These are phyloP conservation scores for Dilophus febrilis DNA, from an alignment of 2,888 invertebrate genomes.

Conservation along the genomic window DNA sequence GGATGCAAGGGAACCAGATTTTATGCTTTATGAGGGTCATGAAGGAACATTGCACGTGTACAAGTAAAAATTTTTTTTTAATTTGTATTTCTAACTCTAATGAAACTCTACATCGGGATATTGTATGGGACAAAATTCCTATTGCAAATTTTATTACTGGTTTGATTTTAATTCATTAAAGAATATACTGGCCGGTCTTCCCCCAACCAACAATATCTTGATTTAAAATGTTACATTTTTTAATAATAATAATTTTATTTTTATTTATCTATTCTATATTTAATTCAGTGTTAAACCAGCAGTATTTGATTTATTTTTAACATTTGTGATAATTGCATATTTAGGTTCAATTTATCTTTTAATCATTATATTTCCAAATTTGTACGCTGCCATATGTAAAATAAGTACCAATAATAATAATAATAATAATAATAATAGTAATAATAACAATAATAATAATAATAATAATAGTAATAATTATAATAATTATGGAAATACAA, in stretches of 20 bases:
- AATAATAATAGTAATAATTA: no score
- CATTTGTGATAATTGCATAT: slow-evolving; percentile 69
- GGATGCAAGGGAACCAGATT: slow-evolving; percentile 84
- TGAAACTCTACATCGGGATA: no score
- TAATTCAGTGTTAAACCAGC: slow-evolving; percentile 85
- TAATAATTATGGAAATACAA: no score
- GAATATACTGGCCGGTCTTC: not conserved
- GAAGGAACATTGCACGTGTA: slow-evolving; percentile 70
- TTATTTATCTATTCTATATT: no score
- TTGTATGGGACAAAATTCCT: no score
- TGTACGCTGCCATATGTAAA: slow-evolving; percentile 45
- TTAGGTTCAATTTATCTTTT: slow-evolving; percentile 68
- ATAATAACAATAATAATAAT: no score
- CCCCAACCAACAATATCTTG: not conserved
- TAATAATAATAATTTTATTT: no score
- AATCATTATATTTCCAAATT: slow-evolving; percentile 50
- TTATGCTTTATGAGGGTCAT: slow-evolving; percentile 73
- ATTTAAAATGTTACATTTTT: no score
- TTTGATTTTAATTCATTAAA: not conserved
- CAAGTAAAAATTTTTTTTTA: no score
- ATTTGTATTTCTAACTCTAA: no score
- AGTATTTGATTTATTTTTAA: slow-evolving; percentile 89
- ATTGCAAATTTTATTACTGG: not conserved
- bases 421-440: no score
- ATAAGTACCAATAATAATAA: slow-evolving; percentile 21